Base-by-base conservation (phyloP, 2,113 vertebrate genomes). In the Antennarius striatus region DNA sequence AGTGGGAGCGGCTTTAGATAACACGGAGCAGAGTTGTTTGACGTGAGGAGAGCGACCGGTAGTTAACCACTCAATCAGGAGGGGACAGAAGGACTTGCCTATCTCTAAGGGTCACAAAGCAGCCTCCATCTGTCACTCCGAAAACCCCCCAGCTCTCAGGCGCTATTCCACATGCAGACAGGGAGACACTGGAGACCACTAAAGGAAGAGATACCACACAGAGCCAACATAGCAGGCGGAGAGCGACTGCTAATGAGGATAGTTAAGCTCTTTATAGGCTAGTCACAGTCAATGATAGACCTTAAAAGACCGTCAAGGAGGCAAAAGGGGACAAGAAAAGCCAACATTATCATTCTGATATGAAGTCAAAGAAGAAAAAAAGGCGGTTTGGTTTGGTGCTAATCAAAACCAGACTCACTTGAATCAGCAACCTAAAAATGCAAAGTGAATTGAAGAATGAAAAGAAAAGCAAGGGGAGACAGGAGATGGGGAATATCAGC, bases 31-130 rank as follows among this genome's bases (percentile, higher is more conserved):
- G 72, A 71, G 65, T 79, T 78, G 81, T 87, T 77, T 87, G 88
- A 90, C 79, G 81, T 76, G 82, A 80, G 72, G 73, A 82, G 65
- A 83, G 73, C 73, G 79, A 86, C 82, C 79, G 46, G 87, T 90
- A 79, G 80, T 88, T 90, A 90, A 86, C 90, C 86, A 82, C 81
- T 88, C 78, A 85, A 89, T 90, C 88, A 88, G 81, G 75, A 86
- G 79, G 79, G 88, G 82, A 86, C 82, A 86, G 83, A 86, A 82
- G 84, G 86, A 76, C 82, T 84, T 71, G 79, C 77, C 83, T 84
- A 71, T 84, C 83, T 88, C 84, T 61, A 63, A 48, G 87, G 86
- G 88, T 89, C 88, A 88, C 80, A 77, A 71, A 77, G 77, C 86
- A 75, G 83, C 51, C 70, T 88, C 85, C 86, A 85, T 89, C 86